Evolutionary conservation across 2,797 vertebrate species (phyloP), one percentile per base, ranked within the genome.

Genomic region (Acanthurus tractus): DNA sequence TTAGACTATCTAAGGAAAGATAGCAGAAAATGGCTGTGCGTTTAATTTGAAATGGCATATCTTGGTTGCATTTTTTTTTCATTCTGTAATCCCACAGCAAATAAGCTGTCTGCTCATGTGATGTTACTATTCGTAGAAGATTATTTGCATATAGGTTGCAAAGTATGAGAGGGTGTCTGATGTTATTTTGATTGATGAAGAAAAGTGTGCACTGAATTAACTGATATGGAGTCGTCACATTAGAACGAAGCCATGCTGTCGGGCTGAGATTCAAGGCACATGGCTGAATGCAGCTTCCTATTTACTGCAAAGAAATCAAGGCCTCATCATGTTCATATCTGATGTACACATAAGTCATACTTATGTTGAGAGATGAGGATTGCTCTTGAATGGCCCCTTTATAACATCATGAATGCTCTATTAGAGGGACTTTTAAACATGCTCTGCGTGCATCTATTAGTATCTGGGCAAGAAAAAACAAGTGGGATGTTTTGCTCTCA

Each of bases 41-140:
- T 92, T 92, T 92, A 90, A 93, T 94, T 89, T 93, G 83, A 92
- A 93, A 93, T 87, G 86, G 84, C 90, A 88, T 91, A 92, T 93
- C 91, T 90, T 88, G 74, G 80, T 65, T 87, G 83, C 82, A 78
- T 82, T 89, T 89, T 53, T 89, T 53, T 82, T 64, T 63, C 80
- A 79, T 84, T 74, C 59, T 59, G 46, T 90, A 92, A 91, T 92
- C 89, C 87, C 86, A 74, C 69, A 66, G 78, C 77, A 90, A 92
- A 93, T 89, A 90, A 55, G 69, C 62, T 69, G 75, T 79, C 79
- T 86, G 76, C 72, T 82, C 70, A 81, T 83, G 64, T 84, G 85
- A 93, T 90, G 84, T 90, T 80, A 78, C 83, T 75, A 87, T 81
- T 87, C 22, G 38, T 23, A 78, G 69, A 55, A 70, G 88, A 88